A percentile compares a stretch with the other conserved stretches of the same genome.
phyloP scores from a whole-genome alignment of 2,113 vertebrate genomes.

The Thomomys bottae region DNA sequence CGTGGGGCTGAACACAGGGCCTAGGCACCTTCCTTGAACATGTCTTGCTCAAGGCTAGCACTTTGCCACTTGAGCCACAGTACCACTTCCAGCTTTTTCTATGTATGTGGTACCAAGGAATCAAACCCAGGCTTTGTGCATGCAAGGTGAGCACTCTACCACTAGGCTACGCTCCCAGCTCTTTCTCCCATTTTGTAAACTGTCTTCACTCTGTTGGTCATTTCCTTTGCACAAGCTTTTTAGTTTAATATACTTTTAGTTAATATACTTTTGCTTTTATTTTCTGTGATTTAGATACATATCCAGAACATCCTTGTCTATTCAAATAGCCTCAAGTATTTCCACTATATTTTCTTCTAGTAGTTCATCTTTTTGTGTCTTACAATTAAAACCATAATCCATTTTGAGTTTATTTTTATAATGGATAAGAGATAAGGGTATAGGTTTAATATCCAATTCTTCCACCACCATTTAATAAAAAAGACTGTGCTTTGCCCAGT shows the following conservation, averaged over 20 bases:
- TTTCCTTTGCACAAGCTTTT: not conserved
- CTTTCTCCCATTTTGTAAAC: not conserved
- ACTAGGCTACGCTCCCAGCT: no score
- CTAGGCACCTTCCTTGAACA: no score
- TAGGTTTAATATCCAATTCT: not conserved
- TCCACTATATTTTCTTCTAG: not conserved
- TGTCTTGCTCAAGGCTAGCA: no score
- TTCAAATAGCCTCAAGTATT: not conserved
- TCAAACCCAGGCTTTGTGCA: no score
- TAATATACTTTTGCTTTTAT: not conserved
- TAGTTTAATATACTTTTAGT: not conserved
- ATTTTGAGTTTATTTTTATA: not conserved
- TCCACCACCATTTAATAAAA: not conserved
- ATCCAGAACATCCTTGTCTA: not conserved
- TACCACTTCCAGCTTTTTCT: no score
- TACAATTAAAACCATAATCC: not conserved
- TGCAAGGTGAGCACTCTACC: no score
- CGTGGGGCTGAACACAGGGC: no score
- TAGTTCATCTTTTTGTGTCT: not conserved
- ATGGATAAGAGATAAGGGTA: not conserved
- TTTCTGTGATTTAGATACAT: not conserved
- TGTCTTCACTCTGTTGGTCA: not conserved
- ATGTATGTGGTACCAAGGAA: no score
- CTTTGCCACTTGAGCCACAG: no score
- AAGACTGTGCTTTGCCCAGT: not conserved